phyloP scores from a whole-genome alignment of 2,888 invertebrate species.

The Machimus atricapillus region DNA sequence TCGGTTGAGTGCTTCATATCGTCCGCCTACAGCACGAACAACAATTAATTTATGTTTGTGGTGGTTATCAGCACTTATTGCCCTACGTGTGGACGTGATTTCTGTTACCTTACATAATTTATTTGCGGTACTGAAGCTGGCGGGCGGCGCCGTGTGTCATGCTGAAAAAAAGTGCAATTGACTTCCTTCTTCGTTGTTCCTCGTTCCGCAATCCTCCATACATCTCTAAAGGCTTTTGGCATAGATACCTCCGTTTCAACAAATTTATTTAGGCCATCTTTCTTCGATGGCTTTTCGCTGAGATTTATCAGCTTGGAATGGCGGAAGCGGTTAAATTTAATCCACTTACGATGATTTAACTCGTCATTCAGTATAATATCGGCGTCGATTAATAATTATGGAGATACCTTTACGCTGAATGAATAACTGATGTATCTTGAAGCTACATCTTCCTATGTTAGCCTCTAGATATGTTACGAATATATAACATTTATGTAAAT shows the following conservation, averaged over 20 bases:
- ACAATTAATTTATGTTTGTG: conserved; percentile 21
- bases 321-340: not conserved
- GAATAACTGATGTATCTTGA: not conserved
- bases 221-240: not conserved
- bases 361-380: not conserved
- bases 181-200: not conserved
- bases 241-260: not conserved
- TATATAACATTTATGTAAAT: not conserved
- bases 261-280: not conserved
- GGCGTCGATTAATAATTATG: not conserved
- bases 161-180: not conserved
- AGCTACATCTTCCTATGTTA: not conserved
- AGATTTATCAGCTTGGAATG: not conserved
- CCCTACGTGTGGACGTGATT: conserved; percentile 22
- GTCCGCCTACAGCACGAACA: not conserved
- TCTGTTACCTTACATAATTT: conserved; percentile 7
- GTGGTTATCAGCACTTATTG: conserved; percentile 30
- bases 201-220: not conserved
- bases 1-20: not conserved
- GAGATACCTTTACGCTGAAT: not conserved
- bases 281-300: not conserved
- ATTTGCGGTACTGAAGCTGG: not conserved
- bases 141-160: not conserved
- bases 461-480: not conserved
- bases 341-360: not conserved